phyloP scores from a whole-genome alignment of 2,113 vertebrate genomes.

The Chamaetylas fuelleborni region DNA sequence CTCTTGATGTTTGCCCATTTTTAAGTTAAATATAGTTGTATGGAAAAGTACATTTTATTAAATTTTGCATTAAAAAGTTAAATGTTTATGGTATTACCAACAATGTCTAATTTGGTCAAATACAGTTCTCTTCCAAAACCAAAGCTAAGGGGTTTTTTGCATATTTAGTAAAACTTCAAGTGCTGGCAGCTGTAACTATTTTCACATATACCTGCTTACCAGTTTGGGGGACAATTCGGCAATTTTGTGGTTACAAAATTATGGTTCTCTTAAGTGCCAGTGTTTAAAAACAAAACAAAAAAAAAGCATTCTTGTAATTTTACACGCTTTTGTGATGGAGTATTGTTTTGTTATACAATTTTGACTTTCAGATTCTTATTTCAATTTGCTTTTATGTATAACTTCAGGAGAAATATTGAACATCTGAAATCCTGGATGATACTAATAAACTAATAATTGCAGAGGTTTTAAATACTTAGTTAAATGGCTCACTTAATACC shows the following conservation, averaged over 20 bases:
- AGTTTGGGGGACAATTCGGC: conserved; percentile 77
- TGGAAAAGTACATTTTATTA: conserved; percentile 67
- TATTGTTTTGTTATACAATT: conserved; percentile 83
- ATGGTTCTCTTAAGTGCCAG: conserved; percentile 80
- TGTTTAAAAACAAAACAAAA: conserved; percentile 66
- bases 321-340: conserved; percentile 81
- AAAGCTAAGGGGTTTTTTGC: conserved; percentile 67
- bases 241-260: conserved; percentile 76
- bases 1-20: conserved; percentile 70
- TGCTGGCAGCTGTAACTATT: conserved; percentile 71
- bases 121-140: conserved; percentile 71
- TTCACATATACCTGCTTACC: conserved; percentile 74
- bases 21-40: conserved; percentile 68
- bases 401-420: conserved; percentile 81
- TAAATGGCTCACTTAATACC: conserved; percentile 68
- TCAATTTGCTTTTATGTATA: conserved; percentile 82
- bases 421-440: conserved; percentile 81
- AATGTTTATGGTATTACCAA: conserved; percentile 67
- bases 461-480: conserved; percentile 83
- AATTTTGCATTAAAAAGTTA: conserved; percentile 69
- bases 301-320: conserved; percentile 80
- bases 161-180: conserved; percentile 67
- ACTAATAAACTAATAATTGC: conserved; percentile 85
- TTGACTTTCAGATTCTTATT: conserved; percentile 81
- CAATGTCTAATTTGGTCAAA: conserved; percentile 69